Percentiles rank a stretch among this genome's conserved stretches.
Evolutionary conservation across 2,888 invertebrate species (phyloP).

Genomic region (Theristus sp.): DNA sequence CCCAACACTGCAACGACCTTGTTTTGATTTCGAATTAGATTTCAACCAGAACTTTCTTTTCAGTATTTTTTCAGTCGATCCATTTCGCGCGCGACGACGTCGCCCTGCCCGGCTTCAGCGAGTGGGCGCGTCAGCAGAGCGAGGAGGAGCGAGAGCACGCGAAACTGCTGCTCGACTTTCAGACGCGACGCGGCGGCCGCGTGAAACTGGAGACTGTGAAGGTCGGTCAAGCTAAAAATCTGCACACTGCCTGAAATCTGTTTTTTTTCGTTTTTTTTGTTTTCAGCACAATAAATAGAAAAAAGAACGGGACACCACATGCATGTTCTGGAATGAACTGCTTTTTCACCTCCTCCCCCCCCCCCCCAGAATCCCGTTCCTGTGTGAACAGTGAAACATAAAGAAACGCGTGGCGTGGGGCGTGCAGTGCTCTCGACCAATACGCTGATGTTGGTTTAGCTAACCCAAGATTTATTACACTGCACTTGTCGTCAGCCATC

Average conservation of each 20-base stretch:
- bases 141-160: background rate
- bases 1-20: no score
- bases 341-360: no score
- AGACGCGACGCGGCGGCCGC: constrained; percentile 54
- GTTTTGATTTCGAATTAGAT: no score
- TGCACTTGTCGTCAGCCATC: background rate
- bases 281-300: background rate
- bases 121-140: constrained; percentile 50
- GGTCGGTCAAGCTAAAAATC: background rate
- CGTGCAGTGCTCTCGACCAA: no score
- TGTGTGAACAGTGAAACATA: no score
- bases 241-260: no score
- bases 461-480: background rate
- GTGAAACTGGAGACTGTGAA: constrained; percentile 45
- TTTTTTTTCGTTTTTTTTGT: no score
- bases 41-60: no score
- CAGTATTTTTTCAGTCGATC: constrained; percentile 40
- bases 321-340: no score
- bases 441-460: no score
- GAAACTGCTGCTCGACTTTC: constrained; percentile 40
- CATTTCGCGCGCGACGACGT: constrained; percentile 65
- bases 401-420: no score
- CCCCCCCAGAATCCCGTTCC: no score
- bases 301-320: background rate
- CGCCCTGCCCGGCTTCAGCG: constrained; percentile 42